Evolutionary conservation across 2,797 vertebrate genomes (phyloP).

Genomic region (Podargus strigoides): DNA sequence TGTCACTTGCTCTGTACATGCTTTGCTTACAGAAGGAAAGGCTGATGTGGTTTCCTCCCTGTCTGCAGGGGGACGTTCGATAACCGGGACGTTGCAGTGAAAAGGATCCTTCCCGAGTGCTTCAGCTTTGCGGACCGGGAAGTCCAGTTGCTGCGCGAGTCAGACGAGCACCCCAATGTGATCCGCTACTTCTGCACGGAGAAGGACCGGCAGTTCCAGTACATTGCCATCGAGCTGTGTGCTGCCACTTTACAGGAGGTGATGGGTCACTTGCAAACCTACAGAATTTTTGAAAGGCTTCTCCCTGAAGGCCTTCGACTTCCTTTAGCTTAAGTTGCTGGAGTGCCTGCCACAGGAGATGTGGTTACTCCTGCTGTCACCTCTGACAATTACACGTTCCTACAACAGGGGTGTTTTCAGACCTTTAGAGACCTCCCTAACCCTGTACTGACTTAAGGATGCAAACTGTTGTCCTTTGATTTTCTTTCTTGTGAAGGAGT

Average conservation of each 20-base stretch:
- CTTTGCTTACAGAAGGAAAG: too few species aligned
- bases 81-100: constrained; percentile 90
- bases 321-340: not conserved
- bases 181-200: constrained; percentile 99
- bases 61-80: constrained; percentile 89
- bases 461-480: not conserved
- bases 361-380: not conserved
- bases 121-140: constrained; percentile 97
- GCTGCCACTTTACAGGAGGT: constrained; percentile 93
- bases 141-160: constrained; percentile 92
- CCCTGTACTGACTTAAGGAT: not conserved
- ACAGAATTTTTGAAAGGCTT: not conserved
- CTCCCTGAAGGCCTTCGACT: not conserved
- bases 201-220: constrained; percentile 96
- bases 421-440: not conserved
- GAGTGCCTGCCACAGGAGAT: not conserved
- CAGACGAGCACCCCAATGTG: constrained; percentile 94
- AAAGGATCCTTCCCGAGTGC: constrained; percentile 95
- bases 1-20: rapidly evolving
- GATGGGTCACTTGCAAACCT: not conserved
- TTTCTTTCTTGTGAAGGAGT: not conserved
- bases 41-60: not conserved
- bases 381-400: not conserved
- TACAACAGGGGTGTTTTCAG: not conserved
- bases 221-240: constrained; percentile 96